phyloP scores from a whole-genome alignment of 2,888 invertebrate species.

The Lasioglossum marginatum region DNA sequence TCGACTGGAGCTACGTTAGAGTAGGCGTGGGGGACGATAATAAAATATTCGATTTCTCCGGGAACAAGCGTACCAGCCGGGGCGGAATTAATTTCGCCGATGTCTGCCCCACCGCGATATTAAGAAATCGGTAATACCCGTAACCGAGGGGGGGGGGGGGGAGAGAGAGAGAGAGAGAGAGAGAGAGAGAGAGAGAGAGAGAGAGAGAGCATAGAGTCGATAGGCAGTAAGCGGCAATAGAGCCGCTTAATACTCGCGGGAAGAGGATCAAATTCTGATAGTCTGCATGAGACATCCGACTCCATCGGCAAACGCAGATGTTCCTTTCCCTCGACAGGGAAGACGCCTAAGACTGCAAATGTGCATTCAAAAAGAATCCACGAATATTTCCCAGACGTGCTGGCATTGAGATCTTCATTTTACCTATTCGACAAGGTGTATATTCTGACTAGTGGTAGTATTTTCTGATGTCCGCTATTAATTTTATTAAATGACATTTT shows the following conservation, averaged over 20 bases:
- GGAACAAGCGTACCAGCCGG: slow-evolving; percentile 4
- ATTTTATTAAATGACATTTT: not conserved
- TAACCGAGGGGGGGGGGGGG: not conserved
- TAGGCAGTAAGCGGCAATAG: not conserved
- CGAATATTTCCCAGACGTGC: not conserved
- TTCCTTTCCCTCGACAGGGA: slow-evolving; percentile 27
- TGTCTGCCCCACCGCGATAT: slow-evolving; percentile 15
- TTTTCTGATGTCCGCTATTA: too few relatives aligned
- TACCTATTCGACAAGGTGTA: not conserved
- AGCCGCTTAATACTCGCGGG: not conserved
- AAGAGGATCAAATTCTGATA: slow-evolving; percentile 11
- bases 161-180: not conserved
- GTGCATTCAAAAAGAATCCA: not conserved
- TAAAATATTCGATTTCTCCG: slow-evolving; percentile 35
- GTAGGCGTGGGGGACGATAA: not conserved
- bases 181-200: not conserved
- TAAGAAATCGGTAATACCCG: slow-evolving; percentile 15
- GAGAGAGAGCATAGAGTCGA: not conserved
- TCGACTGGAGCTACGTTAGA: not conserved
- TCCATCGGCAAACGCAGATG: slow-evolving; percentile 40
- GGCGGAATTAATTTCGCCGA: slow-evolving; percentile 33
- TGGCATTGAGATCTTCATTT: not conserved
- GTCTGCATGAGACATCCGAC: slow-evolving; percentile 10
- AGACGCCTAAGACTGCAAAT: slow-evolving; percentile 34
- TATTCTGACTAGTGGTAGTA: not conserved